Evolutionary conservation across 2,888 invertebrate species (phyloP).

Genomic region (Volucella inflata): DNA sequence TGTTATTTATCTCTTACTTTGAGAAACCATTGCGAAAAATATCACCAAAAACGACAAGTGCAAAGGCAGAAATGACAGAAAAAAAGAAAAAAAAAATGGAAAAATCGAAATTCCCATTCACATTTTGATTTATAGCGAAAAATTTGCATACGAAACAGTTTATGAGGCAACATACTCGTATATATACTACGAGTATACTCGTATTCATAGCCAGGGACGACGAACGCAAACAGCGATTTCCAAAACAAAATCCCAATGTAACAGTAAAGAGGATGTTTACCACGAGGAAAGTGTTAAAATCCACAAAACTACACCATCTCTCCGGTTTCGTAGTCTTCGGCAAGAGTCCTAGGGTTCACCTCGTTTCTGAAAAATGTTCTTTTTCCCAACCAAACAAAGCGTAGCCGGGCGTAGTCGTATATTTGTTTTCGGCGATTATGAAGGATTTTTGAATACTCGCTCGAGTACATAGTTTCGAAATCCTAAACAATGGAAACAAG

Average conservation of each 20-base stretch:
- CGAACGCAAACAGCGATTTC: conserved; percentile 20
- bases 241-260: conserved; percentile 21
- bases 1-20: too few species aligned
- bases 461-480: not conserved
- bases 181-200: too few species aligned
- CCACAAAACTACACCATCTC: not conserved
- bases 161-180: conserved; percentile 19
- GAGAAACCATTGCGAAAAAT: not conserved
- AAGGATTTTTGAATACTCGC: conserved; percentile 27
- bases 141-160: conserved; percentile 59
- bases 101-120: conserved; percentile 50
- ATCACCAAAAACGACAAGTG: not conserved
- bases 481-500: conserved; percentile 34
- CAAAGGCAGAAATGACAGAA: not conserved
- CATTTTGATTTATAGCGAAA: conserved; percentile 57
- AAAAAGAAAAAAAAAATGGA: not conserved
- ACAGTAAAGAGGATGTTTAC: conserved; percentile 29
- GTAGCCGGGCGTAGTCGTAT: not conserved
- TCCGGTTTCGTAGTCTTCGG: too few species aligned
- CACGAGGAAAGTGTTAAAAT: conserved; percentile 29
- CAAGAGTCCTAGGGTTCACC: conserved; percentile 30
- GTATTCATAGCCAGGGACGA: not conserved
- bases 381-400: not conserved
- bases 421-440: conserved; percentile 14
- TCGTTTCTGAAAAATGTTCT: not conserved